phyloP scores from a whole-genome alignment of 2,888 invertebrate species.

The Nomada fucata region DNA sequence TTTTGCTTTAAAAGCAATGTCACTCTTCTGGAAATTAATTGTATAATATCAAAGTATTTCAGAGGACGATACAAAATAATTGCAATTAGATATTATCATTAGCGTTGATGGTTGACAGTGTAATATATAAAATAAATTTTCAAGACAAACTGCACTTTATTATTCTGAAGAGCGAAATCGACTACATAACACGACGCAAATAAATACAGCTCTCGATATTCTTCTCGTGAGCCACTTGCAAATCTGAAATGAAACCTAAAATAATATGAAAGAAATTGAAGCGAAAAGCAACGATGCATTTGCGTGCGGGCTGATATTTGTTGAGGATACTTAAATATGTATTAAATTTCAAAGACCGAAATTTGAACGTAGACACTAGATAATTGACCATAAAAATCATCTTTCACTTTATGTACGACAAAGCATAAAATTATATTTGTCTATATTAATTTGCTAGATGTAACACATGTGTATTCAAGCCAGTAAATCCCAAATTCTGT shows the following conservation, averaged over 20 bases:
- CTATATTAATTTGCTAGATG: slow-evolving; percentile 19
- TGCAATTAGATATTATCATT: slow-evolving; percentile 38
- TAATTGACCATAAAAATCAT: slow-evolving; percentile 47
- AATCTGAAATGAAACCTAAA: slow-evolving; percentile 13
- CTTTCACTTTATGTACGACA: slow-evolving; percentile 31
- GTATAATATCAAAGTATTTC: slow-evolving; percentile 55
- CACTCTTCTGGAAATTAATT: slow-evolving; percentile 50
- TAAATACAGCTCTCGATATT: slow-evolving; percentile 49
- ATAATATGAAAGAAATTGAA: slow-evolving; percentile 52
- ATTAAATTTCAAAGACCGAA: slow-evolving; percentile 34
- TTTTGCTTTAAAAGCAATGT: slow-evolving; percentile 57
- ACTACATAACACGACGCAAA: slow-evolving; percentile 29
- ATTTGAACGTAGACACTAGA: slow-evolving; percentile 45
- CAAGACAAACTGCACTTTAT: slow-evolving; percentile 56
- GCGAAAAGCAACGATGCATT: slow-evolving; percentile 56
- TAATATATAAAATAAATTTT: slow-evolving; percentile 60
- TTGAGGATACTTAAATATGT: slow-evolving; percentile 41
- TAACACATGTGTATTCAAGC: slow-evolving; percentile 40
- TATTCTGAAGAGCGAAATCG: slow-evolving; percentile 42
- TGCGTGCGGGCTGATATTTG: slow-evolving; percentile 61
- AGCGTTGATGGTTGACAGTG: slow-evolving; percentile 40
- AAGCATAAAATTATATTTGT: slow-evolving; percentile 22
- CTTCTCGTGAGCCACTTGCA: slow-evolving; percentile 43
- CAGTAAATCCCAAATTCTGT: slow-evolving; percentile 36
- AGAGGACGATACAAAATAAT: slow-evolving; percentile 55